Base-by-base conservation (phyloP, 2,888 invertebrate genomes). In the Chymomyza caudatula region DNA sequence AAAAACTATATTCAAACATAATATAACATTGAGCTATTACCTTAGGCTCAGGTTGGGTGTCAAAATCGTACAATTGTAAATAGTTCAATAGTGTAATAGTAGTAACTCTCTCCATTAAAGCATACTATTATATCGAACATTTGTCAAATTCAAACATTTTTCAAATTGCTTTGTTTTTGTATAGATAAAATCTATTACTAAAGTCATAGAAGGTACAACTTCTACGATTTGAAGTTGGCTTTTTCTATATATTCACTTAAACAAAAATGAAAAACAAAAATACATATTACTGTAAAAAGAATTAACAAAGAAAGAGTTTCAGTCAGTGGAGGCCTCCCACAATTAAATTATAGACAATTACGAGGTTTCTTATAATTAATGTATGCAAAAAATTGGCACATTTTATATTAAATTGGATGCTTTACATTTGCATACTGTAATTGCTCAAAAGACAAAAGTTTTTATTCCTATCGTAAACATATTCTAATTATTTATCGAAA, bases 381-480 rank as follows among this genome's bases (percentile, higher is more conserved):
- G 60, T 58, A 62, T 58, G 25, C 65, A 65, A 19, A 61, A 68
- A 61, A 55, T 22, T 58, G 55, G 51, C 60, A 37, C 47, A 49
- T 20, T 61, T 61, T 37, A 57, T 53, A 53, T 67, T 54, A 42
- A 17, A 53, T 23, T 42, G 13, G 49, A 37, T 56, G 43, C 2
- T 54, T 63, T 42, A 53, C 4, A 44, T 44, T 8, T 63, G 44
- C 47, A 57, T 68, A 53, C 61, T 37, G 29, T 37, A 37, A 37
- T 8, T 37, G 3, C 3, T 11, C 11, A 1, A 37, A 37, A 37
- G 2, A 37, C 29, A 11, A 37, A 37, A 37, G 29, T 11, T 37
- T 37, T 37, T 37, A n/a, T n/a, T n/a, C 11, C 11, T 37, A 4
- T 11, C 11, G 11, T 37, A 11, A 11, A 8, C 8, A 37, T 37